phyloP scores from a whole-genome alignment of 92 coral and sea anemone species.

The Phymanthus crucifer region DNA sequence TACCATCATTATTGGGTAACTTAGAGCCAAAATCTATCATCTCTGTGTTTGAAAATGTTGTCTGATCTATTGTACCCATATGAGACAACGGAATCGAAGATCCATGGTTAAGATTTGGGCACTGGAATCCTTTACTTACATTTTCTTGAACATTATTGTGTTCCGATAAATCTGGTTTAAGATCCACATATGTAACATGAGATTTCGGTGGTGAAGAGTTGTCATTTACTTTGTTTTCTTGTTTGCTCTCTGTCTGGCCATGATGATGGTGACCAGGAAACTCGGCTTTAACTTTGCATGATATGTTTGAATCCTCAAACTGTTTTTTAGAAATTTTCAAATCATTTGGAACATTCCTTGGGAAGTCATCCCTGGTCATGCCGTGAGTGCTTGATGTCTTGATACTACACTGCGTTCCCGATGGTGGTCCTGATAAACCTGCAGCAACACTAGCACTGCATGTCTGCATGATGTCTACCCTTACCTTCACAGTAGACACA shows the following conservation, averaged over 20 bases:
- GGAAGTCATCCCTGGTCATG: neutral
- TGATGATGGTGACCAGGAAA: neutral
- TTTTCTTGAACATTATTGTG: neutral
- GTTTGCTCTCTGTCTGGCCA: neutral
- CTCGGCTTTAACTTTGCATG: neutral
- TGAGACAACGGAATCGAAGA: neutral
- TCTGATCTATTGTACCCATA: neutral
- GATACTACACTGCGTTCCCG: neutral
- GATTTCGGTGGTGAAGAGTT: neutral
- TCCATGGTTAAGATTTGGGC: neutral
- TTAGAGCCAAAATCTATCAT: neutral
- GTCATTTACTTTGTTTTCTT: neutral
- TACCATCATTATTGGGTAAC: neutral
- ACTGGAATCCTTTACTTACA: neutral
- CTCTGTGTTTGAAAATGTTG: neutral
- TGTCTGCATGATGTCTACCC: constrained; percentile 42
- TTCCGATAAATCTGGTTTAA: neutral
- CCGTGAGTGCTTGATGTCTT: neutral
- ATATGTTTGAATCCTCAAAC: neutral
- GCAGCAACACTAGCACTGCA: neutral
- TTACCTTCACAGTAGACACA: constrained; percentile 39
- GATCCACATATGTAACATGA: neutral
- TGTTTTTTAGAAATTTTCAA: neutral
- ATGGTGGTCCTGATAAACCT: neutral
- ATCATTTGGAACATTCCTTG: neutral